Conservation (phyloP, 2,797 vertebrate genomes). For the Falco novaeseelandiae region DNA sequence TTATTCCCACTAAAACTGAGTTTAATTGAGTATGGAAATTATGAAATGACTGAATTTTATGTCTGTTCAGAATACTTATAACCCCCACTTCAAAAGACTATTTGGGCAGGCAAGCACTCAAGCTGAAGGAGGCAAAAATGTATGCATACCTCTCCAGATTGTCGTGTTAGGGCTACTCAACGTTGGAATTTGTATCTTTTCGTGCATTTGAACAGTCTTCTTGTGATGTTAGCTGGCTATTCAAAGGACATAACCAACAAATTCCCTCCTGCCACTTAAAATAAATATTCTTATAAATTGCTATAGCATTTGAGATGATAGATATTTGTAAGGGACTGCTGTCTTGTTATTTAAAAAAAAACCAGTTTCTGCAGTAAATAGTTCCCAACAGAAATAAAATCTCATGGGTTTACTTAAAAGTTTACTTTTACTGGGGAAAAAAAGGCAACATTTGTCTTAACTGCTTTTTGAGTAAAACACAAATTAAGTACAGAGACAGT, state of each 20-base stretch:
- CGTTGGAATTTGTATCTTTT: neutral
- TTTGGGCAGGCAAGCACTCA: neutral
- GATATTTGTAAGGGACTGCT: neutral
- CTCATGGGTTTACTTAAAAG: neutral
- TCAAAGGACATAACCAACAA: neutral
- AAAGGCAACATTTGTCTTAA: neutral
- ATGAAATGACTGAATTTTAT: neutral
- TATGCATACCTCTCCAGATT: neutral
- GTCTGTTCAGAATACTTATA: neutral
- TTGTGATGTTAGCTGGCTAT: neutral
- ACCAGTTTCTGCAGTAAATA: neutral
- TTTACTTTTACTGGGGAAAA: neutral
- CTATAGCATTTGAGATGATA: neutral
- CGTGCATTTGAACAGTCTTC: neutral
- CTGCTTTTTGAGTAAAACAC: neutral
- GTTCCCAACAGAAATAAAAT: neutral
- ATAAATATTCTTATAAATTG: neutral
- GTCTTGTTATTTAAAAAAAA: neutral
- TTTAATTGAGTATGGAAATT: neutral
- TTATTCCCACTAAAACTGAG: neutral
- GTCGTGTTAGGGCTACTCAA: neutral
- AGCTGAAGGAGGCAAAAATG: neutral
- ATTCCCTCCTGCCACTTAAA: neutral
- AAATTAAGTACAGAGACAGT: neutral
- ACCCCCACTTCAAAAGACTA: neutral